phyloP scores from a whole-genome alignment of 2,797 vertebrate genomes.

The Sebastes diploproa region DNA sequence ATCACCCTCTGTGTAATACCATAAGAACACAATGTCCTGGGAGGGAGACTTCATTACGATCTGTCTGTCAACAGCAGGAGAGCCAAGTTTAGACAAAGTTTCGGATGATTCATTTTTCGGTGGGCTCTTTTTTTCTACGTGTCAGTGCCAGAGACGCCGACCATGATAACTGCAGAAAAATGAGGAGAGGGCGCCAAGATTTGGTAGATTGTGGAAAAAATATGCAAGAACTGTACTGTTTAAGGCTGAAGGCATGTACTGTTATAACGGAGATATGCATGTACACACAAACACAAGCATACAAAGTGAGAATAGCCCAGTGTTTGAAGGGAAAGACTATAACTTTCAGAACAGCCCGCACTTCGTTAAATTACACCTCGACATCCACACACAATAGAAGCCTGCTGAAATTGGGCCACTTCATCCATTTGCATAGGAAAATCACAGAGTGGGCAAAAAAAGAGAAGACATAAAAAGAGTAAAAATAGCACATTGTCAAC shows the following conservation, averaged over 20 bases:
- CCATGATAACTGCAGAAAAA: slow-evolving; percentile 51
- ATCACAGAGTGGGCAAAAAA: slow-evolving; percentile 32
- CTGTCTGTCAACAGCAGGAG: slow-evolving; percentile 56
- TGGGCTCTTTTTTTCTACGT: slow-evolving; percentile 18
- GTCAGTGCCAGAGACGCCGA: slow-evolving; percentile 56
- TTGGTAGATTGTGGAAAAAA: slow-evolving; percentile 44
- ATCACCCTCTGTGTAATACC: slow-evolving; percentile 62
- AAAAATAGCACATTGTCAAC: slow-evolving; percentile 62
- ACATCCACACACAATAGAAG: slow-evolving; percentile 50
- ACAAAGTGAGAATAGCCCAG: slow-evolving; percentile 38
- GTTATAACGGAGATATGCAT: not conserved
- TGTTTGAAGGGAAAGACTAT: slow-evolving; percentile 49
- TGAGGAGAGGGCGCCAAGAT: slow-evolving; percentile 43
- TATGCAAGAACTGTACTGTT: slow-evolving; percentile 1
- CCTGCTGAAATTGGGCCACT: slow-evolving; percentile 52
- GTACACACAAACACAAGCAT: slow-evolving; percentile 6
- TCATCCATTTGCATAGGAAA: slow-evolving; percentile 49
- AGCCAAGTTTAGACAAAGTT: slow-evolving; percentile 67
- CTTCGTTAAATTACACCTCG: slow-evolving; percentile 62
- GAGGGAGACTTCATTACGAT: slow-evolving; percentile 64
- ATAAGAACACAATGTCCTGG: slow-evolving; percentile 54
- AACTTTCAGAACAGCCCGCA: slow-evolving; percentile 21
- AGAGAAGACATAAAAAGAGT: slow-evolving; percentile 13
- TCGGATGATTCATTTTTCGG: slow-evolving; percentile 61
- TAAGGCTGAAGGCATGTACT: slow-evolving; percentile 15